Base-by-base conservation (phyloP, 1,140 invertebrate species). In the Ladona fulva region DNA sequence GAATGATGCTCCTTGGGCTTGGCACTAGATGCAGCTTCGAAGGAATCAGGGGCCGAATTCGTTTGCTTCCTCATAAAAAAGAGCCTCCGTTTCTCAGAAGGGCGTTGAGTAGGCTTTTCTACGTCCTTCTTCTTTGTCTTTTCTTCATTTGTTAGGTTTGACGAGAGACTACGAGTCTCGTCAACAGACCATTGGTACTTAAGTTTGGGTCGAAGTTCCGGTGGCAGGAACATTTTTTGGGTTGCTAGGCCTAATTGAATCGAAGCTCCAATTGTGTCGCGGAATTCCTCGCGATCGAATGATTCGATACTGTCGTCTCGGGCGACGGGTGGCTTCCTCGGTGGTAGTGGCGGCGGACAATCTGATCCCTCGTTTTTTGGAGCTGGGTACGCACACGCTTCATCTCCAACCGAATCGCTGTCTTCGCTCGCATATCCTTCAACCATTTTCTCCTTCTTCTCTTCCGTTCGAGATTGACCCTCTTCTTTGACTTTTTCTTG, bases 41-140 rank as follows among this genome's bases (percentile, higher is more conserved):
- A 85, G 22, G 85, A 86, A 79, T 86, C 85, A 3, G 86, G 86
- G 0, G 86, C 86, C 8, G 86, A 87, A 75, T 85, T 85, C 24
- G 86, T 86, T 76, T 86, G 84, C 77, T 87, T 86, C 25, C 84
- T 79, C n/a, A 84, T 79, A 78, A 86, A 85, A 77, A 84, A 84
- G 7, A 82, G 76, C 59, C 82, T 78, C 24, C 84, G 80, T 78
- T 83, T 82, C 73, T 85, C 84, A 0, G 82, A 82, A 66, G 83
- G 78, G 14, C n/a, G 14, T 12, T 66, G 3, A 3, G 5, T 22
- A 5, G n/a, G 1, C 52, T 6, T 66, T 12, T 66, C 52, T 1
- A 12, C 52, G 1, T 66, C 12, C n/a, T 22, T 5, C 14, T 66
- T 22, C 3, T 19, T 3, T 12, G 5, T 12, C 12, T 66, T 16